Conservation (phyloP, 2,113 vertebrate species). For the Nibea albiflora region DNA sequence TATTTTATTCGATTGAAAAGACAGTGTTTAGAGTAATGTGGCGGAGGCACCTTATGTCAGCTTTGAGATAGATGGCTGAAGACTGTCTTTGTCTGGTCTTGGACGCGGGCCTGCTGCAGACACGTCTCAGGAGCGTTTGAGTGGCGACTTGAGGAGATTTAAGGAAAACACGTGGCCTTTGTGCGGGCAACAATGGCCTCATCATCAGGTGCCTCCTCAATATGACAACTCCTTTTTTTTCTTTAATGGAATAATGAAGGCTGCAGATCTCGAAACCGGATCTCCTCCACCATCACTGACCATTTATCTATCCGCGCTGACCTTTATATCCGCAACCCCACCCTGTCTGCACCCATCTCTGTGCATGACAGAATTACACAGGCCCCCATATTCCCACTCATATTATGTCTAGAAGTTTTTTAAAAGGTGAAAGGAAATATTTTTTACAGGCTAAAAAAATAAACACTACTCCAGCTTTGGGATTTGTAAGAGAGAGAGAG, state of each 20-base stretch:
- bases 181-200: slow-evolving; percentile 60
- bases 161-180: slow-evolving; percentile 70
- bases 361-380: slow-evolving; percentile 68
- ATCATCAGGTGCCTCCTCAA: slow-evolving; percentile 33
- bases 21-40: slow-evolving; percentile 70
- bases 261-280: slow-evolving; percentile 43
- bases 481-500: slow-evolving; percentile 38
- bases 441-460: slow-evolving; percentile 72
- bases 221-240: slow-evolving; percentile 11
- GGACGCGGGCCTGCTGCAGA: slow-evolving; percentile 53
- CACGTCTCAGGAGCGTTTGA: slow-evolving; percentile 31
- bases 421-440: slow-evolving; percentile 75
- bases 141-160: slow-evolving; percentile 52
- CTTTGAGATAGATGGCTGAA: slow-evolving; percentile 54
- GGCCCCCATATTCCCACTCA: slow-evolving; percentile 42
- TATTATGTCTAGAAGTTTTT: slow-evolving; percentile 58
- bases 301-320: slow-evolving; percentile 38
- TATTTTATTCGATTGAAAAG: slow-evolving; percentile 79
- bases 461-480: slow-evolving; percentile 62
- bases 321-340: slow-evolving; percentile 52
- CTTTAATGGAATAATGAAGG: slow-evolving; percentile 23
- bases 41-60: slow-evolving; percentile 52
- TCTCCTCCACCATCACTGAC: slow-evolving; percentile 25
- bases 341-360: slow-evolving; percentile 21
- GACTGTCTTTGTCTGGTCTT: slow-evolving; percentile 45